A percentile compares a stretch with the other conserved stretches of the same genome.
These are phyloP conservation scores for Neocloeon triangulifer DNA, from an alignment of 1,140 invertebrate species.

Conservation along the genomic window DNA sequence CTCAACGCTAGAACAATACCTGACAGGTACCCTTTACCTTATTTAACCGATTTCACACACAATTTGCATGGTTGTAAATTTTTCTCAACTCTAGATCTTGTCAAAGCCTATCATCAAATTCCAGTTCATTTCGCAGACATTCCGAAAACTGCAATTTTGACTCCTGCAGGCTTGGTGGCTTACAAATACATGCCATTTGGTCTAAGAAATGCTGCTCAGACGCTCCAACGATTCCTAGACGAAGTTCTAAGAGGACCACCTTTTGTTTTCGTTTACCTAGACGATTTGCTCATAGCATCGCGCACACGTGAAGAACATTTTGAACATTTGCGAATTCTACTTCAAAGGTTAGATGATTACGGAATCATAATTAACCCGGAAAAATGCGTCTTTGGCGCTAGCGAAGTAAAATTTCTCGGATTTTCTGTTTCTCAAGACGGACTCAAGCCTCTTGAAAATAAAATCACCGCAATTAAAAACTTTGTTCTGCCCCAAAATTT, in stretches of 20 bases:
- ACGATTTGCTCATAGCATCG: constrained; percentile 21
- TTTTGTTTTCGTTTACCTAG: constrained; percentile 16
- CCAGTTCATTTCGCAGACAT: constrained; percentile 10
- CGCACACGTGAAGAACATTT: constrained; percentile 14
- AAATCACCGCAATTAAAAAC: constrained; percentile 10
- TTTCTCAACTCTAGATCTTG: constrained; percentile 17
- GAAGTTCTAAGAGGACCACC: constrained; percentile 11
- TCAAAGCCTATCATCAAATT: constrained; percentile 19
- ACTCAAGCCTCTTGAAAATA: constrained; percentile 10
- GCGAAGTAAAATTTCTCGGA: constrained; percentile 11
- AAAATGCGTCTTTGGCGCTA: constrained; percentile 12
- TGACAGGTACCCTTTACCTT: constrained; percentile 14
- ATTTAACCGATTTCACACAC: constrained; percentile 15
- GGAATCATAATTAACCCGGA: constrained; percentile 9
- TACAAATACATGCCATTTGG: constrained; percentile 19
- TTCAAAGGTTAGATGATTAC: constrained; percentile 14
- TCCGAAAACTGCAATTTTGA: constrained; percentile 15
- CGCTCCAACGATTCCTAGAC: constrained; percentile 21
- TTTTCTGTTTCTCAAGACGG: constrained; percentile 6
- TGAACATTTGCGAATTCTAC: constrained; percentile 14
- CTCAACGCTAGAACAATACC: constrained; percentile 16
- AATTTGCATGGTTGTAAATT: constrained; percentile 10
- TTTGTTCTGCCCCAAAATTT: constrained; percentile 11
- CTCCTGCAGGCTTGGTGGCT: constrained; percentile 14
- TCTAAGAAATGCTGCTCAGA: constrained; percentile 19